Base-by-base conservation (phyloP, 1,140 invertebrate species). In the Zaprionus gabonicus region DNA sequence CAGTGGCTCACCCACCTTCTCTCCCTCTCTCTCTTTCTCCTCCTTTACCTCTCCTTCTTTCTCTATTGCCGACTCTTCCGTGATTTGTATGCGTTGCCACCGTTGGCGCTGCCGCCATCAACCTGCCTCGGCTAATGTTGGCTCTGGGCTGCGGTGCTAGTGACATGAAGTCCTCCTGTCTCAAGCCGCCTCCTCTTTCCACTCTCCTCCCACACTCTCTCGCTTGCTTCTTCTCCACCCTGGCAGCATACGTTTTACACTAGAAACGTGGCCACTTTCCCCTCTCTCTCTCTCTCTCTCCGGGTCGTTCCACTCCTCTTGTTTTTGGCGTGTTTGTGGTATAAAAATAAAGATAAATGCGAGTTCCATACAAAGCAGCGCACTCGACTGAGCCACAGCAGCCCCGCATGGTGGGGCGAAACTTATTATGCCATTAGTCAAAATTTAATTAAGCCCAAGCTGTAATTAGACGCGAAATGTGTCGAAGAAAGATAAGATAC, bases 301-400 rank as follows among this genome's bases (percentile, higher is more conserved):
- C 57, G 15, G 69, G 64, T 31, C 53, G 36, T 31, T 66, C 59
- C n/a, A 31, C 46, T 65, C 58, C 57, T 41, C 60, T 72, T 82
- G 71, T 78, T 75, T 79, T 78, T 73, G 71, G 76, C 85, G 71
- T 90, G 81, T 90, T 90, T 91, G 86, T 86, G 86, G 87, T 77
- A 83, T 90, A 83, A 91, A 87, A 91, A 91, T 91, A 91, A 88
- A 91, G 88, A 91, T 91, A 91, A 91, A 91, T 91, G 90, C 65
- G 90, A 91, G 80, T 91, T 91, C 90, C 82, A 81, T 81, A 76
- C 74, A 87, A 84, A 78, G 78, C 78, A 72, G 84, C 69, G 70
- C 70, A 82, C 81, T 88, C 78, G n/a, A 46, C n/a, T 46, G 41
- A 46, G 41, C 73, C 59, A 28, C 65, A 27, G 7, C 65, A 27